phyloP scores from a whole-genome alignment of 2,797 vertebrate genomes.

The Dicrostonyx torquatus region DNA sequence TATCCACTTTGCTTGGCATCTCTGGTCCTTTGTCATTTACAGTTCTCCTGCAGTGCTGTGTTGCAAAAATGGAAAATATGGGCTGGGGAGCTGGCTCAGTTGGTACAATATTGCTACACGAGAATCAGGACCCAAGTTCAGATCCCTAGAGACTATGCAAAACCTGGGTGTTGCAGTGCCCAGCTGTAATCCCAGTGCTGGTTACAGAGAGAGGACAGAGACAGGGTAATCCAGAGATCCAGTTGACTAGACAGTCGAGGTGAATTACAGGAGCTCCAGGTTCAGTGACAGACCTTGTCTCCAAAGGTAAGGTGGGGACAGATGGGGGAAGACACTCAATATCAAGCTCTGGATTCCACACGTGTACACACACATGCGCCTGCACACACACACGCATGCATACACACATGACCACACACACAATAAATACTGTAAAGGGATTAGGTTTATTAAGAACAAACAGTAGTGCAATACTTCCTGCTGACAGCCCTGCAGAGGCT shows the following conservation, averaged over 20 bases:
- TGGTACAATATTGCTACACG: background rate
- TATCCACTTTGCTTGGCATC: background rate
- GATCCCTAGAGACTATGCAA: background rate
- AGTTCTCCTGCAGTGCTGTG: background rate
- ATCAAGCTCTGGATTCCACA: background rate
- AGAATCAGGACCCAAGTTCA: background rate
- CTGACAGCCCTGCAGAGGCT: background rate
- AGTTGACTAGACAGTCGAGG: background rate
- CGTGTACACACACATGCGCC: background rate
- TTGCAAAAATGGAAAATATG: background rate
- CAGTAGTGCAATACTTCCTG: background rate
- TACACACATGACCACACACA: background rate
- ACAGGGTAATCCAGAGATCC: background rate
- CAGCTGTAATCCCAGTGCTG: background rate
- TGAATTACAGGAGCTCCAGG: background rate
- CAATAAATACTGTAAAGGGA: background rate
- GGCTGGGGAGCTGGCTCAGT: no score
- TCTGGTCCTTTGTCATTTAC: background rate
- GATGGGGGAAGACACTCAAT: background rate
- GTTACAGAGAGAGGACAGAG: background rate
- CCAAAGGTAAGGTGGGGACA: background rate
- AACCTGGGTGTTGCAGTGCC: no score
- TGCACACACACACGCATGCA: background rate
- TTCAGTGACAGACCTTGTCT: background rate
- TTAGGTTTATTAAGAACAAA: slow-evolving; percentile 15